Evolutionary conservation across 2,113 vertebrate genomes (phyloP), one percentile per base, ranked within the genome.

Genomic region (Acrocephalus arundinaceus): DNA sequence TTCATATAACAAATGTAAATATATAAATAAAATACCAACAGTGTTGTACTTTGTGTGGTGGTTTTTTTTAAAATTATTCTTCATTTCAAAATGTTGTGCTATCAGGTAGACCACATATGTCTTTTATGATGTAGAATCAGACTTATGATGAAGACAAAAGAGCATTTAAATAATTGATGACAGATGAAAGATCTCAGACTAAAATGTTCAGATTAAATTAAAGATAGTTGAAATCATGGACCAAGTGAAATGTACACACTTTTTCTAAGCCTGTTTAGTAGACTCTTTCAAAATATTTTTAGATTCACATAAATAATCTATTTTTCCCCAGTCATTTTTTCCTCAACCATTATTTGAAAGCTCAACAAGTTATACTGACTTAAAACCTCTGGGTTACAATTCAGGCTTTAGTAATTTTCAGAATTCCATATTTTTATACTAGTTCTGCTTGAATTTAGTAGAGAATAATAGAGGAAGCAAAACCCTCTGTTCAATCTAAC

Each of bases 361-460:
- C 31, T 82, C 27, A 87, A 55, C 72, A 85, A 48, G 51, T 71
- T 73, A 15, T 74, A 57, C 30, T 49, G 30, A 57, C 17, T 90
- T 22, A 48, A 70, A 74, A 46, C 7, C 22, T 74, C 30, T 3
- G 2, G 28, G 62, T 35, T 76, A 48, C 49, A 67, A 76, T 74
- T 87, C 52, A 94, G 37, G 62, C 27, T 72, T 72, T 7, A 52
- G 15, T 89, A 27, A 39, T 63, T 87, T 92, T 87, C 79, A 83
- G 66, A 83, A 88, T 87, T 74, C 68, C 73, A 4, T 17, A 10
- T 67, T 88, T 95, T 73, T 90, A 8, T n/a, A 37, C 33, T 28
- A 48, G 18, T 41, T 85, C 43, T 86, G 13, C 52, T 72, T 23
- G 28, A 83, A 94, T 54, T 41, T 10, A 66, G 4, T 51, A 66